These are phyloP conservation scores for Dermochelys coriacea DNA, from an alignment of 2,797 vertebrate genomes.

Conservation along the genomic window DNA sequence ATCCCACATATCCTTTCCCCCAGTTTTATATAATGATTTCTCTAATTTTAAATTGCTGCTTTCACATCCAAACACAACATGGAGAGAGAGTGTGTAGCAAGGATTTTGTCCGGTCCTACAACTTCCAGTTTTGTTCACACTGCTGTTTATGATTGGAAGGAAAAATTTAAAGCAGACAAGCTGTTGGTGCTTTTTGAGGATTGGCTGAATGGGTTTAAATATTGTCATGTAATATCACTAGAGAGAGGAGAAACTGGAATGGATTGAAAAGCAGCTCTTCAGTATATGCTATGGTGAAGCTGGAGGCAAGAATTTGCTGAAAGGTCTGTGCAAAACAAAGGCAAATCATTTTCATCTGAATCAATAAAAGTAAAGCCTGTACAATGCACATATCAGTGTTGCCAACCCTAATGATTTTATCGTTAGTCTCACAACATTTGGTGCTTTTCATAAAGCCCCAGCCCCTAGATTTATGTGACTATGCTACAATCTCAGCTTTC, in stretches of 20 bases:
- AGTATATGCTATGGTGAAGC: background rate
- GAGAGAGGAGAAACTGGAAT: background rate
- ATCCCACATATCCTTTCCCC: background rate
- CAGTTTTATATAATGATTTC: background rate
- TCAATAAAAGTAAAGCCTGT: background rate
- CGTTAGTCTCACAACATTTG: background rate
- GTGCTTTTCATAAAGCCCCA: background rate
- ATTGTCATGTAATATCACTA: background rate
- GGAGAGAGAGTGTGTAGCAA: too few species aligned
- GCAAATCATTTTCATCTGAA: background rate
- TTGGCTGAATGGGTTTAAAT: too few species aligned
- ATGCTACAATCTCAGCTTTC: background rate
- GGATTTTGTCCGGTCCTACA: too few species aligned
- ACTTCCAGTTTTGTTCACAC: too few species aligned
- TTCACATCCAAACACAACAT: background rate
- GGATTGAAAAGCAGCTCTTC: background rate
- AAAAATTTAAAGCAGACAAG: too few species aligned
- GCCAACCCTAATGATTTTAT: background rate
- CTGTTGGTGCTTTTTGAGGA: background rate
- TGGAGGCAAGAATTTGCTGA: background rate
- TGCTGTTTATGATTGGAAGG: too few species aligned
- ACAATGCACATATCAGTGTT: background rate
- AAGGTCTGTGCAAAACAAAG: background rate
- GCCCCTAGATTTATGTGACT: background rate
- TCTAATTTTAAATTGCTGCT: background rate